Percentiles rank a stretch among this genome's conserved stretches.
phyloP scores from a whole-genome alignment of 1,140 invertebrate species.

The Gonatopus flavifemur region DNA sequence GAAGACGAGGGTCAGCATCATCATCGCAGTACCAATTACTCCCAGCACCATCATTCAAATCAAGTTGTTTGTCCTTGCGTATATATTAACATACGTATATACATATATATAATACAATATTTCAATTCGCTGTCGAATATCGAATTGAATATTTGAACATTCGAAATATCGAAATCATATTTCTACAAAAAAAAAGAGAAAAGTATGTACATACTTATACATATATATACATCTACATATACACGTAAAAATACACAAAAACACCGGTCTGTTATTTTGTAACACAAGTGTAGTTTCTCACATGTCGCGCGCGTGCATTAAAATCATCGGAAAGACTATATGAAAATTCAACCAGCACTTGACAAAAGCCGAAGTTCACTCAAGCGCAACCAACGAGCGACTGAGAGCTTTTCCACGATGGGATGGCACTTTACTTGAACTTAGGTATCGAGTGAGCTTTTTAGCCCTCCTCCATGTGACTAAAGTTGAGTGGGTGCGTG shows the following conservation, averaged over 20 bases:
- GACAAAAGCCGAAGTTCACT: slow-evolving; percentile 14
- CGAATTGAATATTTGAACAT: too few species aligned
- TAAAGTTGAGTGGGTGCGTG: slow-evolving; percentile 17
- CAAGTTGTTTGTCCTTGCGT: not conserved
- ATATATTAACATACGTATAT: too few species aligned
- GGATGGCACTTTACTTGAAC: slow-evolving; percentile 13
- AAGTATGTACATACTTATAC: too few species aligned
- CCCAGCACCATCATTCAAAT: slow-evolving; percentile 9
- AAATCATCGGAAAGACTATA: not conserved
- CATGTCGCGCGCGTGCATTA: slow-evolving; percentile 27
- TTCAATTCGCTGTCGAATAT: too few species aligned
- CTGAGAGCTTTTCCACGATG: slow-evolving; percentile 27
- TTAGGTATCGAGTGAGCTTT: slow-evolving; percentile 27
- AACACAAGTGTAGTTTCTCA: slow-evolving; percentile 6
- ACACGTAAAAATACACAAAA: too few species aligned
- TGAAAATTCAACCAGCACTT: slow-evolving; percentile 3
- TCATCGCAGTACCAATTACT: slow-evolving; percentile 7
- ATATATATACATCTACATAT: too few species aligned
- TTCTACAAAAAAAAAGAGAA: too few species aligned
- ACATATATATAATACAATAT: too few species aligned
- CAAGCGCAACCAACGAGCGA: slow-evolving; percentile 30
- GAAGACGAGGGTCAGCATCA: slow-evolving; percentile 3
- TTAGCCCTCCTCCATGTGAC: slow-evolving; percentile 13
- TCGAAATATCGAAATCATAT: too few species aligned
- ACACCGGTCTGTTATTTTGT: too few species aligned